Percentiles rank a stretch among this genome's conserved stretches.
Conservation (phyloP, 2,113 vertebrate genomes). For the Ptilonorhynchus violaceus region DNA sequence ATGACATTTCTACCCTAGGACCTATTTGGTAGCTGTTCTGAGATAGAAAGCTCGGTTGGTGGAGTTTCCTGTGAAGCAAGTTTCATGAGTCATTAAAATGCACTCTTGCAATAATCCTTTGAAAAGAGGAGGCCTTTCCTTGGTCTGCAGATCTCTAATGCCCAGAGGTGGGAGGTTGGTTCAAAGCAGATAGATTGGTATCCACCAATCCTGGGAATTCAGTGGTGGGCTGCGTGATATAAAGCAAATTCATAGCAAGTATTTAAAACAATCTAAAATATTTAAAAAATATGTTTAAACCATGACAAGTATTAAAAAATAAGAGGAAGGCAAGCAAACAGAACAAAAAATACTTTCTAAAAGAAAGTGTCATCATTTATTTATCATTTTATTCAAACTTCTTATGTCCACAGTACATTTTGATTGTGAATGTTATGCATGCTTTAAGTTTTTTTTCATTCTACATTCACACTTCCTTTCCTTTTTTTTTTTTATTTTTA, state of each 20-base stretch:
- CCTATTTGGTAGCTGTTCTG: neutral
- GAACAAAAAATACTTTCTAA: neutral
- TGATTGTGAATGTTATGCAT: neutral
- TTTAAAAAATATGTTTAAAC: neutral
- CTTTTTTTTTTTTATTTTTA: neutral
- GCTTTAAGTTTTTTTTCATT: neutral
- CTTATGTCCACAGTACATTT: neutral
- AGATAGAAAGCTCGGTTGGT: neutral
- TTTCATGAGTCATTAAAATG: neutral
- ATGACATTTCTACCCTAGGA: neutral
- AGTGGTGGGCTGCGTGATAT: neutral
- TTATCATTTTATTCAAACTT: neutral
- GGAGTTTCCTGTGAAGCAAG: neutral
- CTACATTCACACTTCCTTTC: neutral
- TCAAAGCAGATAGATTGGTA: neutral
- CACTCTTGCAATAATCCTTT: neutral
- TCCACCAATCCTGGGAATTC: neutral
- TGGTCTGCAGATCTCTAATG: neutral
- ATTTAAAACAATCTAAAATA: neutral
- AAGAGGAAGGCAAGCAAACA: rapidly evolving
- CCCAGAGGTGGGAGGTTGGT: neutral
- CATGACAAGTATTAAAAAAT: neutral
- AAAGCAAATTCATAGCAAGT: neutral
- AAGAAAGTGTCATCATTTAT: neutral
- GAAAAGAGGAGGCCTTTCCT: neutral